A percentile compares a stretch with the other conserved stretches of the same genome.
These are phyloP conservation scores for Callocephalon fimbriatum DNA, from an alignment of 2,113 vertebrate genomes.

Conservation along the genomic window DNA sequence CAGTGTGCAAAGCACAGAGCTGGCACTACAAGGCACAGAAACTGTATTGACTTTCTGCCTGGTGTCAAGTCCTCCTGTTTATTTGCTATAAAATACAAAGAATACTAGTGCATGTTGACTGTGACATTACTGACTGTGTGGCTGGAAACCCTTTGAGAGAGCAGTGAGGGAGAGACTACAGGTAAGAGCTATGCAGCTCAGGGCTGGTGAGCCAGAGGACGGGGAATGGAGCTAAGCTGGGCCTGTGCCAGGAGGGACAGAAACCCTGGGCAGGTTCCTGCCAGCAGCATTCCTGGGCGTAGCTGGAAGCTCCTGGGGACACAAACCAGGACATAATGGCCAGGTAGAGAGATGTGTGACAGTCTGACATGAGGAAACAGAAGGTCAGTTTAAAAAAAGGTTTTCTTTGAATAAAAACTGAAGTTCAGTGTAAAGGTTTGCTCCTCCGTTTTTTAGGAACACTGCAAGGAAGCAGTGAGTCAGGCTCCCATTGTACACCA, in stretches of 20 bases:
- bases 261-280: neutral
- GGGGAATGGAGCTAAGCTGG: neutral
- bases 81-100: neutral
- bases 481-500: neutral
- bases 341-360: neutral
- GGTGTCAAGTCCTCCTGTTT: neutral
- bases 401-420: neutral
- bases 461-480: neutral
- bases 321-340: accelerated
- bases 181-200: neutral
- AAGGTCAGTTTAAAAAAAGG: neutral
- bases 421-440: neutral
- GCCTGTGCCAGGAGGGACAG: neutral
- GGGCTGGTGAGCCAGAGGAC: neutral
- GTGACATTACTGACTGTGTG: neutral
- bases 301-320: neutral
- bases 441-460: neutral
- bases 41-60: neutral
- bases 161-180: accelerated
- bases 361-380: neutral
- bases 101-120: neutral
- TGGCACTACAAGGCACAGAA: neutral
- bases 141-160: neutral
- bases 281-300: neutral
- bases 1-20: neutral